Percentiles rank a stretch among this genome's conserved stretches.
phyloP scores from a whole-genome alignment of 2,113 vertebrate genomes.

The Sciurus niger region DNA sequence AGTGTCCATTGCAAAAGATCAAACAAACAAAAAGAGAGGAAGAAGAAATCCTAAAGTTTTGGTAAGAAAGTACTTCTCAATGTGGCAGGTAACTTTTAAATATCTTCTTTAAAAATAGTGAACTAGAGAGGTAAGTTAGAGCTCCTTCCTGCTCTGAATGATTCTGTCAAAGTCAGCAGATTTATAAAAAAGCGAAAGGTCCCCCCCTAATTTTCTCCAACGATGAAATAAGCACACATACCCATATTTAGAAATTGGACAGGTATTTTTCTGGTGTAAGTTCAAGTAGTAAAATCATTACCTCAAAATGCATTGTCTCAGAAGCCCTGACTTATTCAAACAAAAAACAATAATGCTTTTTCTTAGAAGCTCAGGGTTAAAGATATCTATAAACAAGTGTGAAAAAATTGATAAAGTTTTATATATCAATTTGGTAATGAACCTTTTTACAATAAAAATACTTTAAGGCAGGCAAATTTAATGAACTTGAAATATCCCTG shows the following conservation, averaged over 20 bases:
- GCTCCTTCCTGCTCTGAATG: background rate
- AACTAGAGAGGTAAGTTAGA: background rate
- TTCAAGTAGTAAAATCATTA: background rate
- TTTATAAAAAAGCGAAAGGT: background rate
- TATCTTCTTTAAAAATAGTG: conserved; percentile 22
- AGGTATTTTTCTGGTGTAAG: background rate
- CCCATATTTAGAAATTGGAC: background rate
- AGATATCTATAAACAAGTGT: background rate
- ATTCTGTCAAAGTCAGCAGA: background rate
- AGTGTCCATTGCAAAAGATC: background rate
- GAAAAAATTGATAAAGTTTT: background rate
- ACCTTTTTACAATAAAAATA: background rate
- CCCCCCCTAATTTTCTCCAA: background rate
- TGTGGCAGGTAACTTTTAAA: background rate
- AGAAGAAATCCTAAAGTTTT: background rate
- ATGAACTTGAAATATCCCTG: background rate
- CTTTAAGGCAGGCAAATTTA: background rate
- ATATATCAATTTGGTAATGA: background rate
- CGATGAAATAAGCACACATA: background rate
- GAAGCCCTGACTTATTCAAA: background rate
- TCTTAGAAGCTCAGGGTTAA: background rate
- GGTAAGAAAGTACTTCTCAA: background rate
- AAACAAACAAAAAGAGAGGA: background rate
- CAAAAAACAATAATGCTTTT: background rate
- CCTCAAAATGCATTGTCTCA: background rate